Conservation (phyloP, 2,888 invertebrate genomes). For the Campoplex capitator region DNA sequence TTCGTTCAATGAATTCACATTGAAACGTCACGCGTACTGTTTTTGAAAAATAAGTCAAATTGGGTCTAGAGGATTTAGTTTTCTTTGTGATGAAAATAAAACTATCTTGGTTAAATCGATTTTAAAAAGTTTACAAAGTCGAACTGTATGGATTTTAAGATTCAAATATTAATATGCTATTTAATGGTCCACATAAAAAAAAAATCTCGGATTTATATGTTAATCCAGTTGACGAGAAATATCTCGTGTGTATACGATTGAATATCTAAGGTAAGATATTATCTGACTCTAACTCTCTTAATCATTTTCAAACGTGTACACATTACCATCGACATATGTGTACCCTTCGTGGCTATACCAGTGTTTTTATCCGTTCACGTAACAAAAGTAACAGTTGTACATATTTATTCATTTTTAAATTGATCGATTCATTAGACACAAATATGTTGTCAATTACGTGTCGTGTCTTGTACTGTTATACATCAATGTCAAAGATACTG, state of each 20-base stretch:
- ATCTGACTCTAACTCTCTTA: conserved; percentile 8
- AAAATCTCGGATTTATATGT: neutral
- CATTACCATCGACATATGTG: conserved; percentile 11
- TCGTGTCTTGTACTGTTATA: conserved; percentile 9
- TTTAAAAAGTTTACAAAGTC: neutral
- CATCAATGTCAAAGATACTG: conserved; percentile 11
- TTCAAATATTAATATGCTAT: neutral
- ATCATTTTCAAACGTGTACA: conserved; percentile 18
- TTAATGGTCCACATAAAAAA: neutral
- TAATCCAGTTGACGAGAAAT: neutral
- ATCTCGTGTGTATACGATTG: neutral
- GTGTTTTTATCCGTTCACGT: conserved; percentile 9
- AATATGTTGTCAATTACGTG: conserved; percentile 33
- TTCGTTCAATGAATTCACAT: no score
- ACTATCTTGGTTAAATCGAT: neutral
- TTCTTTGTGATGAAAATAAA: neutral
- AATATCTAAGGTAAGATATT: neutral
- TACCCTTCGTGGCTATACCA: conserved; percentile 2
- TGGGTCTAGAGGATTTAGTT: neutral
- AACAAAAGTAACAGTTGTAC: conserved; percentile 19
- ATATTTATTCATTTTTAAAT: conserved; percentile 41
- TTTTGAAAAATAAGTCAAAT: neutral
- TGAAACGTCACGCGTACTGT: no score
- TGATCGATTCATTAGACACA: conserved; percentile 49
- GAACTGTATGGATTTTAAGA: neutral